A percentile compares a stretch with the other conserved stretches of the same genome.
Evolutionary conservation across 2,113 vertebrate genomes (phyloP).

Genomic region (Philantomba maxwellii): DNA sequence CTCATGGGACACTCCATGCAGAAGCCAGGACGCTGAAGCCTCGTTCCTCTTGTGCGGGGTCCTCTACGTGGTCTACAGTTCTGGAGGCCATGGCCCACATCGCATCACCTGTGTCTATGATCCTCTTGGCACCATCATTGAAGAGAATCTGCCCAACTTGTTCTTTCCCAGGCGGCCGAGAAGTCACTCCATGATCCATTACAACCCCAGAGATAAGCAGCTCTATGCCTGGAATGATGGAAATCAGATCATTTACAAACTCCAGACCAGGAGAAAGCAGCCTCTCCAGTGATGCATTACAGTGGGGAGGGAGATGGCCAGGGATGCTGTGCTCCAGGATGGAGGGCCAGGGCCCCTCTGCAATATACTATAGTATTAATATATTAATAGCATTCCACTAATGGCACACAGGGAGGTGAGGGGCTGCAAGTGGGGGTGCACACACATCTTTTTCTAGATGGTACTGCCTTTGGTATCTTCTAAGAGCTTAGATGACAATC

Average conservation of each 20-base stretch:
- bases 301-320: not conserved
- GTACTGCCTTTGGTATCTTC: not conserved
- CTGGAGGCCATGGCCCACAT: conserved; percentile 84
- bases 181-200: conserved; percentile 89
- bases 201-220: conserved; percentile 89
- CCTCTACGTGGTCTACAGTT: conserved; percentile 91
- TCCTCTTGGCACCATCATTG: conserved; percentile 80
- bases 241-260: conserved; percentile 91
- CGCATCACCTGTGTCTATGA: conserved; percentile 89
- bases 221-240: conserved; percentile 95
- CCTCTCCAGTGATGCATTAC: not conserved
- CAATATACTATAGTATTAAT: not conserved
- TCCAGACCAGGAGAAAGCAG: conserved; percentile 82
- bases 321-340: not conserved
- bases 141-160: conserved; percentile 75
- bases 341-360: not conserved
- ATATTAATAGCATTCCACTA: not conserved
- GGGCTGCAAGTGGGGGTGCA: not conserved
- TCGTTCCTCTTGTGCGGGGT: conserved; percentile 91
- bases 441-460: not conserved
- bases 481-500: not conserved
- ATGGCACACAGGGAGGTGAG: not conserved
- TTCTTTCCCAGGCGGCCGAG: conserved; percentile 89
- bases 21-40: conserved; percentile 86
- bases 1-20: conserved; percentile 90